These are phyloP conservation scores for Leucoptera coffeella DNA, from an alignment of 2,888 invertebrate genomes.

Conservation along the genomic window DNA sequence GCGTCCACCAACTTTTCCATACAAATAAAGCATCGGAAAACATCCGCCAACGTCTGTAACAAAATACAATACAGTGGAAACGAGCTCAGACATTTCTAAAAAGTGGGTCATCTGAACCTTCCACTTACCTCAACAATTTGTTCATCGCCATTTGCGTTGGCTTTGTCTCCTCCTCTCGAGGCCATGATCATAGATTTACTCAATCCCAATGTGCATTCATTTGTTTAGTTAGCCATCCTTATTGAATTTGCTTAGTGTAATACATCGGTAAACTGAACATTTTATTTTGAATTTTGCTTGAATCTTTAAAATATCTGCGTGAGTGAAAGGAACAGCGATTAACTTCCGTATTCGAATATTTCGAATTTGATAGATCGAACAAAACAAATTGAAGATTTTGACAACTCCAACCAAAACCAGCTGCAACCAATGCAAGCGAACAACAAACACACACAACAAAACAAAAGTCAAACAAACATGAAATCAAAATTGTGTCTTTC, in stretches of 20 bases:
- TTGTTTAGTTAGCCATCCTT: too few relatives aligned
- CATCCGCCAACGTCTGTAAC: constrained; percentile 76
- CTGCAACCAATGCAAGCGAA: too few relatives aligned
- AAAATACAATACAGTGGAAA: too few relatives aligned
- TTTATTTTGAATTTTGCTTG: too few relatives aligned
- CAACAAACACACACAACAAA: too few relatives aligned
- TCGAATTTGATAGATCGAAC: too few relatives aligned
- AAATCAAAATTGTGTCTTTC: too few relatives aligned
- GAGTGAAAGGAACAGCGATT: constrained; percentile 14
- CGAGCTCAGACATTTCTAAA: constrained; percentile 7
- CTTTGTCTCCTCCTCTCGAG: constrained; percentile 54
- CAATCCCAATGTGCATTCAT: too few relatives aligned
- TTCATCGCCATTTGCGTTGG: constrained; percentile 57
- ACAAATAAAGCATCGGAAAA: constrained; percentile 93
- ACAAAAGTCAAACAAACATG: too few relatives aligned
- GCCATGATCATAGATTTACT: constrained; percentile 44
- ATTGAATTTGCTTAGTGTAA: too few relatives aligned
- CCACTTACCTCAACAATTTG: constrained; percentile 59
- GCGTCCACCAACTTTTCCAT: constrained; percentile 94
- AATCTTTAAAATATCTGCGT: too few relatives aligned
- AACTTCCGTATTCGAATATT: constrained; percentile 42
- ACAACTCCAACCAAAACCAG: constrained; percentile 21
- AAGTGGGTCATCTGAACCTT: constrained; percentile 28
- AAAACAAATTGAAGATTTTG: constrained; percentile 44
- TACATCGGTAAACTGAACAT: too few relatives aligned